Evolutionary conservation across 2,888 invertebrate genomes (phyloP), one percentile per base, ranked within the genome.

Genomic region (Habroteleia sp.): DNA sequence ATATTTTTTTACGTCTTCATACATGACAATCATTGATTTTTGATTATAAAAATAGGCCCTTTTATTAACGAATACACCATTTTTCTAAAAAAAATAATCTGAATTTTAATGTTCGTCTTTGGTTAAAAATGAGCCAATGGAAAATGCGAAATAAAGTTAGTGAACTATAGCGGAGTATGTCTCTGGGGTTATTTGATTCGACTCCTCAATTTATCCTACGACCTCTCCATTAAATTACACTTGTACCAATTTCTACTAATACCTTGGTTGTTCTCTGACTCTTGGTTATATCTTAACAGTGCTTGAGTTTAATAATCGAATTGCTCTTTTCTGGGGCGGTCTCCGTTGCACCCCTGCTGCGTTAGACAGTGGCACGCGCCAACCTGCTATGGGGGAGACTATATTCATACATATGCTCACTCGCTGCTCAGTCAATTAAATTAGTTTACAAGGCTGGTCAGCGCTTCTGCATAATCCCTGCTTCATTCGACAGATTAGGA

Each of bases 271-370:
- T 27, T 29, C 11, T 35, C 29, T 7, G 35, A 25, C 54, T 60
- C 16, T 62, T 54, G 50, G 17, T 42, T 52, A 11, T 37, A 31
- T 62, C 71, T 37, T 68, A 16, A 48, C 63, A 58, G 42, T 11
- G 50, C 39, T 66, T 71, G 72, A 77, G 52, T 79, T 81, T 69
- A 75, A 79, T 82, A 80, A 80, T 78, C 78, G 76, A 82, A 79
- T 81, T 80, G 78, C 74, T 73, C 79, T 77, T 80, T 80, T 78
- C 62, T 74, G 60, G 74, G 77, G 74, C 33, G 66, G 48, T 42
- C 39, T 48, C 41, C 60, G 52, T n/a, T 68, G 39, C 66, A 50
- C 72, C 76, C 73, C 69, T 62, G 72, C 62, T 58, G 66, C 37
- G 52, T 13, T 42, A 35, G 71, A 56, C 54, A 46, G 60, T 65